Conservation (phyloP, 2,888 invertebrate species). For the Pseudoips prasinana region DNA sequence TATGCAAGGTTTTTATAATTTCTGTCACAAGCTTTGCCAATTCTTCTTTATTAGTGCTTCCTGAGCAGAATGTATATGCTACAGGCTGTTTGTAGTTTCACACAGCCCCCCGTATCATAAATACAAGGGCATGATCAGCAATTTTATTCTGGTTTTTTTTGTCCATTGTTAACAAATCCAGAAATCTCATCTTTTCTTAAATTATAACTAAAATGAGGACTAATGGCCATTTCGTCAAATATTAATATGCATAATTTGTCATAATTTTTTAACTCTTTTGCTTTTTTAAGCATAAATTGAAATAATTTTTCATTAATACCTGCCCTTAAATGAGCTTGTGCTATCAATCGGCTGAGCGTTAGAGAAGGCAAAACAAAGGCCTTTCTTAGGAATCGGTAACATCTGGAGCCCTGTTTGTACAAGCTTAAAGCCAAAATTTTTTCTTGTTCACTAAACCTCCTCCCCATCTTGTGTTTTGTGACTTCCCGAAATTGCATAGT, state of each 20-base stretch:
- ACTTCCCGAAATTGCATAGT: slow-evolving; percentile 4
- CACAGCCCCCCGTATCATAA: slow-evolving; percentile 1
- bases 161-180: slow-evolving; percentile 4
- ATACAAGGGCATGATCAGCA: slow-evolving; percentile 5
- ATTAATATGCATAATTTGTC: slow-evolving; percentile 3
- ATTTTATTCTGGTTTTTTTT: slow-evolving; percentile 1
- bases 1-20: slow-evolving; percentile 2
- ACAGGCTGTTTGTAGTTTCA: slow-evolving; percentile 3
- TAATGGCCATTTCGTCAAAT: slow-evolving; percentile 5
- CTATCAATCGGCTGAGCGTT: slow-evolving; percentile 15
- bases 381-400: slow-evolving; percentile 17
- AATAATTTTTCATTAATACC: slow-evolving; percentile 4
- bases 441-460: slow-evolving; percentile 6
- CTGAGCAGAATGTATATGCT: slow-evolving; percentile 3
- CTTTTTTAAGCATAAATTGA: slow-evolving; percentile 1
- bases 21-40: neutral
- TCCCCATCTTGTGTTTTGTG: slow-evolving; percentile 2
- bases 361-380: slow-evolving; percentile 19
- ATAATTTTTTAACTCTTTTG: neutral
- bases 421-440: slow-evolving; percentile 12
- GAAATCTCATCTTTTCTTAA: slow-evolving; percentile 1
- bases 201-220: slow-evolving; percentile 3
- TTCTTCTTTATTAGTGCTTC: neutral
- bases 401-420: slow-evolving; percentile 17
- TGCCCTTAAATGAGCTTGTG: slow-evolving; percentile 2